phyloP scores from a whole-genome alignment of 2,113 vertebrate genomes.

The Ursus arctos region DNA sequence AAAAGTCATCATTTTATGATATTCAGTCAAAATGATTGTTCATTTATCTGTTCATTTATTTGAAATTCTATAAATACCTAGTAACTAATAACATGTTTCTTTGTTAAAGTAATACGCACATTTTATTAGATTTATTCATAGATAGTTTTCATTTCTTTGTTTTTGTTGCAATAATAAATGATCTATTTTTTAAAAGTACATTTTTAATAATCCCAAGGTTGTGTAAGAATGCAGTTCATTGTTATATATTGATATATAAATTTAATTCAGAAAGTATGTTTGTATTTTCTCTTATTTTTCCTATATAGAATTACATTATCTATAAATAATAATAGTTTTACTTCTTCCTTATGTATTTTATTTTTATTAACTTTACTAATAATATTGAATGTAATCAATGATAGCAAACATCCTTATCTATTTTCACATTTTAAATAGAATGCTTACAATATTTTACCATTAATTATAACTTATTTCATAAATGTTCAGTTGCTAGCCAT shows the following conservation, averaged over 20 bases:
- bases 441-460: neutral
- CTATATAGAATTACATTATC: neutral
- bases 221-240: neutral
- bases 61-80: constrained; percentile 9
- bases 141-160: neutral
- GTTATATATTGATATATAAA: neutral
- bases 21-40: neutral
- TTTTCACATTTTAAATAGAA: constrained; percentile 21
- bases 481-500: neutral
- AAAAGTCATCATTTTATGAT: neutral
- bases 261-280: neutral
- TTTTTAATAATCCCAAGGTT: neutral
- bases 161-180: neutral
- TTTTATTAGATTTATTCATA: neutral
- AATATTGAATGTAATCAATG: neutral
- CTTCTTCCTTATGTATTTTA: neutral
- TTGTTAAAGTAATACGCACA: neutral
- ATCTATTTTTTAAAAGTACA: neutral
- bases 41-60: neutral
- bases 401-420: neutral
- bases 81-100: neutral
- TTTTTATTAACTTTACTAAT: neutral
- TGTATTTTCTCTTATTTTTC: constrained; percentile 1
- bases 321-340: neutral
- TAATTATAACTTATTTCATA: neutral